A percentile compares a stretch with the other conserved stretches of the same genome.
These are phyloP conservation scores for Rhabdornis inornatus DNA, from an alignment of 2,113 vertebrate species.

Conservation along the genomic window DNA sequence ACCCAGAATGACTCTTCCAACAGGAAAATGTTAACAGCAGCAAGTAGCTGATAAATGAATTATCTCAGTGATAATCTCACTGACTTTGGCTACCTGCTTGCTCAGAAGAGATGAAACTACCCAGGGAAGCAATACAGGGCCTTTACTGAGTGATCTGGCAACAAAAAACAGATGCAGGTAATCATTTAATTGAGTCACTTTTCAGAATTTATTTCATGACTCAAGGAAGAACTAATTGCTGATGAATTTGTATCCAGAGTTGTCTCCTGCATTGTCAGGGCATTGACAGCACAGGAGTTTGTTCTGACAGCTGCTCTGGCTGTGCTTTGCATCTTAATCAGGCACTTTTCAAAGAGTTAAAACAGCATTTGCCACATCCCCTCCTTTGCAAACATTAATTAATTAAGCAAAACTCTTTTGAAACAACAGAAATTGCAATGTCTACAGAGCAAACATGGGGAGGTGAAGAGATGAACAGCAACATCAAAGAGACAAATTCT, in stretches of 20 bases:
- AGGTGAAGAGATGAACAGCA: background rate
- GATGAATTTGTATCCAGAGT: slow-evolving; percentile 3
- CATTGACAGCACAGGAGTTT: background rate
- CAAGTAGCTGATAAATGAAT: background rate
- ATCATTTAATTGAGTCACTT: background rate
- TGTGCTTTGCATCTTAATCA: slow-evolving; percentile 27
- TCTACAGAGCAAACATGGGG: background rate
- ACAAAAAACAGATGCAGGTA: background rate
- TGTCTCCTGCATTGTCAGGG: background rate
- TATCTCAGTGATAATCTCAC: background rate
- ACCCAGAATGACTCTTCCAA: background rate
- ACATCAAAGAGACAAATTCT: background rate
- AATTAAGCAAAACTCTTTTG: background rate
- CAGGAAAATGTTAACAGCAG: background rate
- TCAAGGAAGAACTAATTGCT: background rate
- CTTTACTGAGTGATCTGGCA: background rate
- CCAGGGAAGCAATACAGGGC: background rate
- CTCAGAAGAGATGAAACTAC: background rate
- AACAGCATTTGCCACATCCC: background rate
- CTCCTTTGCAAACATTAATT: background rate
- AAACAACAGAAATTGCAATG: background rate
- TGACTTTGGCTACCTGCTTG: background rate
- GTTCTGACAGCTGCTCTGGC: slow-evolving; percentile 8
- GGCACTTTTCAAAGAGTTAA: background rate
- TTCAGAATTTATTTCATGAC: background rate